Percentiles rank a stretch among this genome's conserved stretches.
Conservation (phyloP, 2,797 vertebrate species). For the Notolepis coatsorum region DNA sequence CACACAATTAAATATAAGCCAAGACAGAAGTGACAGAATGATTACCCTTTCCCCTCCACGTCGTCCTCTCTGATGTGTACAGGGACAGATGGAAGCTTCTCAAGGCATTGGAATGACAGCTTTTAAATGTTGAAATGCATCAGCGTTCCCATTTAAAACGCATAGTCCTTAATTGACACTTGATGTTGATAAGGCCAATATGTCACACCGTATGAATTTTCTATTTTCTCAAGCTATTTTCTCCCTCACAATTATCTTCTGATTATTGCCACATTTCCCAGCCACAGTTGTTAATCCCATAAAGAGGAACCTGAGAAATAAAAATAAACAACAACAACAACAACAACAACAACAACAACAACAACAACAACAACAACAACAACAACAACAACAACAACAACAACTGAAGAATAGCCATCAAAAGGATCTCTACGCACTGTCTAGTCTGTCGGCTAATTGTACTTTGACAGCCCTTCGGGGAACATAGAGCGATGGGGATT, state of each 20-base stretch:
- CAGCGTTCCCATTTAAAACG: constrained; percentile 10
- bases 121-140: too few relatives aligned
- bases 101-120: too few relatives aligned
- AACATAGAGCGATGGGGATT: constrained; percentile 41
- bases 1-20: too few relatives aligned
- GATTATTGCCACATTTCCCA: constrained; percentile 57
- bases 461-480: constrained; percentile 51
- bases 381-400: too few relatives aligned
- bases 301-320: constrained; percentile 28
- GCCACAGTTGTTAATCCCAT: constrained; percentile 46
- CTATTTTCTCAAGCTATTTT: constrained; percentile 34
- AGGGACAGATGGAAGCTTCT: too few relatives aligned
- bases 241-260: constrained; percentile 26
- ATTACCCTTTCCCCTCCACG: too few relatives aligned
- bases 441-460: constrained; percentile 48
- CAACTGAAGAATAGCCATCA: constrained; percentile 60
- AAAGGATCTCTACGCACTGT: constrained; percentile 30
- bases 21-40: too few relatives aligned
- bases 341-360: too few relatives aligned
- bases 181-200: constrained; percentile 42
- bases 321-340: too few relatives aligned
- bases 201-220: constrained; percentile 16
- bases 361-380: too few relatives aligned
- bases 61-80: too few relatives aligned
- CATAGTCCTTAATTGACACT: not conserved